Evolutionary conservation across 1,140 invertebrate species (phyloP), one percentile per base, ranked within the genome.

Genomic region (Ridgeia piscesae): DNA sequence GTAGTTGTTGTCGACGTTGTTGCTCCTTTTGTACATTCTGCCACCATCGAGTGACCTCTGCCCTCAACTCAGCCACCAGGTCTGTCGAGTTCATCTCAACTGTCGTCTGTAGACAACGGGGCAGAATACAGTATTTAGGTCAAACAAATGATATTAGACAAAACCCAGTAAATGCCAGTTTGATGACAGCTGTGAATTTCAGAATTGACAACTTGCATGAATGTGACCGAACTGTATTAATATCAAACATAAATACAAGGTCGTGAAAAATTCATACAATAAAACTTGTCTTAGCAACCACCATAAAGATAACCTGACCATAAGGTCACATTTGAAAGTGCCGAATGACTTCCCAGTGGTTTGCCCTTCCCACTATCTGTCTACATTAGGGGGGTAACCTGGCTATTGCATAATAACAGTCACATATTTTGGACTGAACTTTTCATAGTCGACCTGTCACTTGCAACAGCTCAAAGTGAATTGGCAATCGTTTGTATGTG

Each of bases 41-140:
- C 97, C 98, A 98, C 98, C 98, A 99, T 92, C 98, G 97, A n/a
- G 98, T 98, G 31, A 99, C 98, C 96, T 99, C 98, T 0, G 98
- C 98, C 92, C 98, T 96, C 33, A 99, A 96, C 95, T 99, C 98
- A 0, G 98, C 98, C 8, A 99, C 97, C 93, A 98, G 97, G 95
- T 99, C 98, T 31, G 97, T 97, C 88, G 97, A 97, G 34, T 97
- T 96, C 95, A 99, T 95, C 77, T 96, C 95, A 14, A 96, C 89
- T 92, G 94, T 94, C 21, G 94, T 95, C 95, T 96, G 92, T 34
- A 89, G 34, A 97, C 33, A 4, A 31, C 6, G 89, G 33, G 91
- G 17, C 33, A 92, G 27, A 21, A 50, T n/a, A 42, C 11, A 42
- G 42, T 42, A 11, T 42, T 42, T 42, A 11, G 4, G 11, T 42